Evolutionary conservation across 2,113 vertebrate genomes (phyloP).

Genomic region (Pandion haliaetus): DNA sequence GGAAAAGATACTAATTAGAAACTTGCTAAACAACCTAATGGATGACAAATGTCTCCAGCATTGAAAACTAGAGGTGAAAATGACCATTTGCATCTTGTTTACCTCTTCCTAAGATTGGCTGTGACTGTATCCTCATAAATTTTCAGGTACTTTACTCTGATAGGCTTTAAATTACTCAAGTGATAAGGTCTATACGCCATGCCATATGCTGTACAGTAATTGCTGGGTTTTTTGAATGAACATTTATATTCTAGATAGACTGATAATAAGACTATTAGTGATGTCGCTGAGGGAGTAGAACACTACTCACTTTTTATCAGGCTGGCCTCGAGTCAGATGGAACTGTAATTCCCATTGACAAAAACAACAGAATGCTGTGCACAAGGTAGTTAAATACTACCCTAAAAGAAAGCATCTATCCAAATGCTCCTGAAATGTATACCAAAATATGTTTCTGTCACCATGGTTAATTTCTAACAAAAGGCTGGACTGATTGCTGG

Average conservation of each 20-base stretch:
- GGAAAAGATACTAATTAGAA: background rate
- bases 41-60: background rate
- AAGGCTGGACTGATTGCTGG: background rate
- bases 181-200: background rate
- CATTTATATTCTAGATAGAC: background rate
- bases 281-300: background rate
- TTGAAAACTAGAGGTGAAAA: slow-evolving; percentile 23
- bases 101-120: background rate
- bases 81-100: background rate
- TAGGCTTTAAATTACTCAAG: slow-evolving; percentile 5
- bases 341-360: background rate
- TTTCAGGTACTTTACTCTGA: background rate
- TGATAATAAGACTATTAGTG: slow-evolving; percentile 14
- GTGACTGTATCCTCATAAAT: background rate
- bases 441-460: background rate
- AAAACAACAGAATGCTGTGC: background rate
- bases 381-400: background rate
- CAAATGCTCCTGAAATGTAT: background rate
- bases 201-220: background rate
- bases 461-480: background rate
- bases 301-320: background rate
- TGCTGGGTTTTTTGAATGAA: background rate
- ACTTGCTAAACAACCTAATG: background rate
- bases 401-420: background rate
- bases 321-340: background rate